Evolutionary conservation across 1,140 invertebrate species (phyloP), one percentile per base, ranked within the genome.

Genomic region (Hestina assimilis): DNA sequence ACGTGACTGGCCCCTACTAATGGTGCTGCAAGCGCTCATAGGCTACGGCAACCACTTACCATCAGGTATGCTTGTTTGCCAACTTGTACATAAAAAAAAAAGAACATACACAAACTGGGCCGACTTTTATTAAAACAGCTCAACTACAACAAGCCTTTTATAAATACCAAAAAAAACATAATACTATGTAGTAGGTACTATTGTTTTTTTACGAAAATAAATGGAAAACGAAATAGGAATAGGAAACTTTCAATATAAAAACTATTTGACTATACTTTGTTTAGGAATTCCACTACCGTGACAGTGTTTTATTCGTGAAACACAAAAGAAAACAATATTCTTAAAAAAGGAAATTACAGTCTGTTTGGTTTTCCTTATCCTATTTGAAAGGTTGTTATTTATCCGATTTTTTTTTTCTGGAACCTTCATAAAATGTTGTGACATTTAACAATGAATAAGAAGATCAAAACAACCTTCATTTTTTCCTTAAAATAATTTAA

Each of bases 251-350:
- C 15, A 19, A 38, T 38, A 38, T 38, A 38, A 38, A 35, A 38
- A 7, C 33, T 38, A 6, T 17, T 38, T 14, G 15, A 17, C 19
- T 15, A 19, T 38, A 38, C 19, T 35, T 19, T 19, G 33, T 38
- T 17, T 14, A 38, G 15, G 8, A 19, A 38, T 38, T 38, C 15
- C 14, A 33, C 11, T 14, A 38, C 19, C 33, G 17, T 38, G 15
- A 17, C 33, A 38, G 33, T 38, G 3, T 38, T 38, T 38, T 38
- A 38, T 38, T 38, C 8, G 15, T 19, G 15, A 19, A 38, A 19
- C 19, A 38, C 33, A 38, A 38, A 38, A 38, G 33, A n/a, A 33
- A 38, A 38, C 33, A 38, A 38, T 38, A 38, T 38, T 38, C 33
- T 38, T 38, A 38, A 38, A 38, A n/a, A 19, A 38, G 14, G 15